These are phyloP conservation scores for Tylochromis polylepis DNA, from an alignment of 2,113 vertebrate genomes.

Conservation along the genomic window DNA sequence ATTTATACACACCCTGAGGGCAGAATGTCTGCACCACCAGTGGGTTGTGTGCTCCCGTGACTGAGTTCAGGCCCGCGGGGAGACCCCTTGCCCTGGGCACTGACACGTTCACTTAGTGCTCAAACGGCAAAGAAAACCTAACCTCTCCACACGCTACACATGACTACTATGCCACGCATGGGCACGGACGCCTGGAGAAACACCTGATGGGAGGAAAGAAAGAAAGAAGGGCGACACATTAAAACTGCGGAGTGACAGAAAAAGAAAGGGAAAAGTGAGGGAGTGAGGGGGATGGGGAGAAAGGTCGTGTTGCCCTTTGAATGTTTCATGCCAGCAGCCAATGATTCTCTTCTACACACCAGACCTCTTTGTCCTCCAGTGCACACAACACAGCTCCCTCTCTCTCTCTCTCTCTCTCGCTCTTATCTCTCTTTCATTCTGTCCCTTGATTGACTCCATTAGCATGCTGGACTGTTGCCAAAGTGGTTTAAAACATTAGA, in stretches of 20 bases:
- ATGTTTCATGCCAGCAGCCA: constrained; percentile 11
- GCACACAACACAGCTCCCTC: neutral
- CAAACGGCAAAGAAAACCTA: constrained; percentile 26
- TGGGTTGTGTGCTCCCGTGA: constrained; percentile 59
- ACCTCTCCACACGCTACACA: neutral
- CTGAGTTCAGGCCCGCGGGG: constrained; percentile 51
- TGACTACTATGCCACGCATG: neutral
- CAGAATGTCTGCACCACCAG: constrained; percentile 56
- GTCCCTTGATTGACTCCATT: constrained; percentile 29
- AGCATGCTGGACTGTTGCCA: neutral
- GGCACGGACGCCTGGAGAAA: neutral
- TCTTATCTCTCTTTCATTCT: constrained; percentile 13
- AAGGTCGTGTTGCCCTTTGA: constrained; percentile 22
- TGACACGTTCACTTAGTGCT: constrained; percentile 68
- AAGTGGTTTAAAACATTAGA: neutral
- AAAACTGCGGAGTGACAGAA: neutral
- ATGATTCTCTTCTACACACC: constrained; percentile 19
- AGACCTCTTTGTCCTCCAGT: constrained; percentile 33
- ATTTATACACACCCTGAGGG: constrained; percentile 42
- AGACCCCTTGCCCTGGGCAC: constrained; percentile 53
- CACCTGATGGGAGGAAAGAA: neutral
- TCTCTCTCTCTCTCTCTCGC: neutral
- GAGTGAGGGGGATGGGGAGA: neutral
- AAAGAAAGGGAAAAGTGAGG: neutral
- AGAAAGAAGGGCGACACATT: neutral